phyloP scores from a whole-genome alignment of 2,797 vertebrate genomes.

The Lepidocolaptes lacrymiger region DNA sequence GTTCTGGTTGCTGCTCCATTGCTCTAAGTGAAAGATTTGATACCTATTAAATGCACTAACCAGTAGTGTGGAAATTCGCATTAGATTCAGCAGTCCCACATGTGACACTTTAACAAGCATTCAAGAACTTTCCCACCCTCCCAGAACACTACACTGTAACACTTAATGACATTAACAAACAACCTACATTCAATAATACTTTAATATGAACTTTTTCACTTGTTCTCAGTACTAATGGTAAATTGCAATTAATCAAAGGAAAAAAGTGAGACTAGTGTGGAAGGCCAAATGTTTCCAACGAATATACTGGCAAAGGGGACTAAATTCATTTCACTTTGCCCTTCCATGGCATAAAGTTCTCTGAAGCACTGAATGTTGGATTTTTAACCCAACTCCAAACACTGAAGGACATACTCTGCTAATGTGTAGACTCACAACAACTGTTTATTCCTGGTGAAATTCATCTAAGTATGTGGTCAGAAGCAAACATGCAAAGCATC shows the following conservation, averaged over 20 bases:
- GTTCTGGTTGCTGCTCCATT: neutral
- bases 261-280: neutral
- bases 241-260: neutral
- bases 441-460: conserved; percentile 15
- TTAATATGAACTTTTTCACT: neutral
- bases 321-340: neutral
- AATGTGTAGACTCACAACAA: neutral
- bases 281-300: neutral
- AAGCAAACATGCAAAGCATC: neutral
- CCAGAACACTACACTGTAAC: neutral
- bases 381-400: neutral
- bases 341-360: neutral
- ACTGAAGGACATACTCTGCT: neutral
- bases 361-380: neutral
- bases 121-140: neutral
- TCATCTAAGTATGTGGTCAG: neutral
- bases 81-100: neutral
- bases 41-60: neutral
- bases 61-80: fast-evolving
- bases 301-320: neutral
- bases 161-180: neutral
- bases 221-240: neutral
- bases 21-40: fast-evolving
- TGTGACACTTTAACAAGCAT: neutral
- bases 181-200: neutral